These are phyloP conservation scores for Lepas anatifera DNA, from an alignment of 2,888 invertebrate genomes.

Conservation along the genomic window DNA sequence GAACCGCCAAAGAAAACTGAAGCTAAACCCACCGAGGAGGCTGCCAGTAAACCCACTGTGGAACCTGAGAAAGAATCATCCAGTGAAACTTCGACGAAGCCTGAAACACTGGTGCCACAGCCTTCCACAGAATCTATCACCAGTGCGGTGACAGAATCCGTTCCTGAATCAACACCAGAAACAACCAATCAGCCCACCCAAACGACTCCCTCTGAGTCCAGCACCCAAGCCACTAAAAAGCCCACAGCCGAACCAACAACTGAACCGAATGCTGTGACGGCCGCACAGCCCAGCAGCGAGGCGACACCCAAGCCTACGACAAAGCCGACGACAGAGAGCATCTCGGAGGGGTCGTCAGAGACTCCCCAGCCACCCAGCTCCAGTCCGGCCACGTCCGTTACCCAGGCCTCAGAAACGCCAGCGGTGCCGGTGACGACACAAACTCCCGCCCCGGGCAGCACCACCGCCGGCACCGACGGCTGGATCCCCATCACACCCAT, in stretches of 20 bases:
- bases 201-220: conserved; percentile 7
- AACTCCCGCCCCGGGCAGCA: neutral
- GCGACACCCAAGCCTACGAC: neutral
- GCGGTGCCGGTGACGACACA: neutral
- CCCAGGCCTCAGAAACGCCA: neutral
- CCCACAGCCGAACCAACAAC: conserved; percentile 13
- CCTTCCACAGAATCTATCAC: conserved; percentile 14
- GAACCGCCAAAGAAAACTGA: neutral
- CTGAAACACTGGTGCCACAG: neutral
- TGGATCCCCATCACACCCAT: neutral
- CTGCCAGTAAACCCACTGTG: neutral
- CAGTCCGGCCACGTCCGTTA: neutral
- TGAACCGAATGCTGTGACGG: conserved; percentile 44
- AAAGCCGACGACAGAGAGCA: neutral
- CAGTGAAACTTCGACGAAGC: neutral
- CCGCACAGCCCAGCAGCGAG: conserved; percentile 29
- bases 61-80: neutral
- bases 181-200: conserved; percentile 46
- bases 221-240: neutral
- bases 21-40: too few species aligned
- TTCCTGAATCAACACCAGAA: conserved; percentile 19
- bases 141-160: conserved; percentile 25
- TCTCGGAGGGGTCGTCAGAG: neutral
- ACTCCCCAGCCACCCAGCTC: neutral
- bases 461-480: neutral